Evolutionary conservation across 1,140 invertebrate genomes (phyloP).

Genomic region (Bombyx mandarina): DNA sequence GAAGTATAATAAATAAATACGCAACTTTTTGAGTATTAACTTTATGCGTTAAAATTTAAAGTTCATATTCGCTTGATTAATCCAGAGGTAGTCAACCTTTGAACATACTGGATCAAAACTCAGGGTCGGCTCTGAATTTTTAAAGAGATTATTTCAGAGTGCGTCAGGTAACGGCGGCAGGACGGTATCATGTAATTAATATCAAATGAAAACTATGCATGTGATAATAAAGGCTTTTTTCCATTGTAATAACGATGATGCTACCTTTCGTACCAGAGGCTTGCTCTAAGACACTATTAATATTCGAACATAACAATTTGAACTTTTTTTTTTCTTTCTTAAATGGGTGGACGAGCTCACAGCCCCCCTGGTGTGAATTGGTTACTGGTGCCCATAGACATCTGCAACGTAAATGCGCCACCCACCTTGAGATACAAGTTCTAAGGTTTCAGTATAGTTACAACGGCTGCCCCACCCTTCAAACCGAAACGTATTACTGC

Average conservation of each 20-base stretch:
- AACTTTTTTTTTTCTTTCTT: too few species aligned
- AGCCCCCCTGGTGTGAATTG: too few species aligned
- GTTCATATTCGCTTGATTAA: slow-evolving; percentile 10
- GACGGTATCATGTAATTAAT: slow-evolving; percentile 29
- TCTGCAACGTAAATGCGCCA: too few species aligned
- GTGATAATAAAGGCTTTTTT: background rate
- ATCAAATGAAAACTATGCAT: slow-evolving; percentile 17
- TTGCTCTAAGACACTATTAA: background rate
- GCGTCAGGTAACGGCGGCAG: slow-evolving; percentile 27
- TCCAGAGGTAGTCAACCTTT: slow-evolving; percentile 21
- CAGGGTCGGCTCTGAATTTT: slow-evolving; percentile 44
- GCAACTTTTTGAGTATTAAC: slow-evolving; percentile 6
- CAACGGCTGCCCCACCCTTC: too few species aligned
- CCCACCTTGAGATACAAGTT: too few species aligned
- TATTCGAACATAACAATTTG: background rate
- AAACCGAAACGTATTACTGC: too few species aligned
- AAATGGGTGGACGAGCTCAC: too few species aligned
- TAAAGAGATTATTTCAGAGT: slow-evolving; percentile 50
- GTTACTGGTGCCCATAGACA: too few species aligned
- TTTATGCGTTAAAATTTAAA: background rate
- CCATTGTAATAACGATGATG: background rate
- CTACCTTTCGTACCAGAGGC: slow-evolving; percentile 9
- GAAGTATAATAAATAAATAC: slow-evolving; percentile 9
- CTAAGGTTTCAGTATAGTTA: too few species aligned
- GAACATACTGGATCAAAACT: slow-evolving; percentile 26